Base-by-base conservation (phyloP, 2,797 vertebrate species). In the Coreius guichenoti region DNA sequence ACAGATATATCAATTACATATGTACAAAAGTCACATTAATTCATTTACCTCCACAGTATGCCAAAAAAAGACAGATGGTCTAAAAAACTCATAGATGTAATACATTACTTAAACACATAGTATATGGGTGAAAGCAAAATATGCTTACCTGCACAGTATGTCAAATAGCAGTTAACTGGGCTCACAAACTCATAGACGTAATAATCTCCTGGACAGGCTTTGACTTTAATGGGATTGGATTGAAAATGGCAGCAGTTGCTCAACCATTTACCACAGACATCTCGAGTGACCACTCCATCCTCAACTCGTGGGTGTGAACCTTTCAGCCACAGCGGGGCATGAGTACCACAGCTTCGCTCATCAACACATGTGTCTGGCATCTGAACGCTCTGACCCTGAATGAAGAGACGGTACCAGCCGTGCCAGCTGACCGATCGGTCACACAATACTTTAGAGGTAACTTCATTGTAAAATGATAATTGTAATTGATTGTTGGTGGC, bases 381-480 rank as follows among this genome's bases (percentile, higher is more conserved):
- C 16, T 29, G 70, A 26, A 3, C 16, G 3, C 23, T 47, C 45
- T 47, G 45, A 17, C 16, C 43, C 26, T 29, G 16, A 47, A 49
- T 17, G 70, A 47, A 49, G 26, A 73, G 68, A 43, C 36, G 68
- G 1, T 43, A 70, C 68, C 68, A 70, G 68, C 68, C 68, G 6
- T 1, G 1, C 21, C 36, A 70, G 21, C 0, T 73, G 43, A 73
- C n/a, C 8, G 2, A 0, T 1, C 0, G 0, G n/a, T 47, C 70
- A 47, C 70, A 73, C 70, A 47, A 16, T 26, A 45, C 13, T 45
- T 72, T 23, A 21, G 36, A 6, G 39, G 23, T 8, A 45, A 26
- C 0, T 58, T 12, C 1, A 56, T 23, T 23, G 54, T 1, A 23
- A 56, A 0, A 56, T 9, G 54, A 9, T 56, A 56, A 56, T 23